Conservation (phyloP, 1,140 invertebrate species). For the Asobara japonica region DNA sequence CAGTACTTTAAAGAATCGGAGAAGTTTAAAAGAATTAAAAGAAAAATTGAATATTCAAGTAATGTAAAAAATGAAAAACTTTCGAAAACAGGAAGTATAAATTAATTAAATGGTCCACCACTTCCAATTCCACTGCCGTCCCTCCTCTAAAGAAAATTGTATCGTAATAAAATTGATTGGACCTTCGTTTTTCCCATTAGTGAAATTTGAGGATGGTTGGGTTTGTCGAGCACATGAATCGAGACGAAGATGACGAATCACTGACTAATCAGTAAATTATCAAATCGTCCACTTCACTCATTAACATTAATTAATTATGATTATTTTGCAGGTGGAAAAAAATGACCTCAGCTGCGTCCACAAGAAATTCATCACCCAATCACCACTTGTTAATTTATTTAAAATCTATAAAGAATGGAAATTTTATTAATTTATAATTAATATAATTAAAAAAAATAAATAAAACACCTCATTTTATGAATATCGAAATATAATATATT, state of each 20-base stretch:
- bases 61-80: too few relatives aligned
- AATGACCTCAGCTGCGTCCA: constrained; percentile 32
- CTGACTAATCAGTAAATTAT: constrained; percentile 1
- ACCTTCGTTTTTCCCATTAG: constrained; percentile 14
- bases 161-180: not conserved
- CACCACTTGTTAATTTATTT: not conserved
- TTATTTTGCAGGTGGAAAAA: constrained; percentile 44
- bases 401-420: not conserved
- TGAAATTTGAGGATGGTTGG: constrained; percentile 37
- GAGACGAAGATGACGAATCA: constrained; percentile 26
- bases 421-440: constrained; percentile 1
- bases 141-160: too few relatives aligned
- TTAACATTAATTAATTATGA: not conserved
- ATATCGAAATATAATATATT: not conserved
- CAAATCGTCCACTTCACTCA: not conserved
- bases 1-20: too few relatives aligned
- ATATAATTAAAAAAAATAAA: too few relatives aligned
- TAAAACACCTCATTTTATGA: constrained; percentile 5
- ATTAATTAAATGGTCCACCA: too few relatives aligned
- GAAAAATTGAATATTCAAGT: too few relatives aligned
- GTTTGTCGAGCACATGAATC: constrained; percentile 31
- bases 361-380: not conserved
- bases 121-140: too few relatives aligned
- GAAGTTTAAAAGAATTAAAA: too few relatives aligned
- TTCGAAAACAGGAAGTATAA: too few relatives aligned